Evolutionary conservation across 2,888 invertebrate genomes (phyloP), one percentile per base, ranked within the genome.

Genomic region (Trichopoda pennipes): DNA sequence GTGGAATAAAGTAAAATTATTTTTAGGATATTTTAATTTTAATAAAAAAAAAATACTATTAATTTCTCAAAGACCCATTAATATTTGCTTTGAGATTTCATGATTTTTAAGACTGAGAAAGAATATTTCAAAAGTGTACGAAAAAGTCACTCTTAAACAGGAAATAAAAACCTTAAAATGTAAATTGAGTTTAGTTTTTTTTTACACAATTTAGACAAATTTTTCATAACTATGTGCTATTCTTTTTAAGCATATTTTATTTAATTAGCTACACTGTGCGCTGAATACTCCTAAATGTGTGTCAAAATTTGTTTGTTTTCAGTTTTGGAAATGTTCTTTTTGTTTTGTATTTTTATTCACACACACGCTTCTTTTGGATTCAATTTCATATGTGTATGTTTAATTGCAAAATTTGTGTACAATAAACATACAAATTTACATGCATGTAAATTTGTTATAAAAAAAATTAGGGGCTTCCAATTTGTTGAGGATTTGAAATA

Each of bases 331-430:
- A 12, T 44, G 32, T 38, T 68, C 9, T 61, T 69, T 61, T 76
- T 58, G 32, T 74, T 64, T 23, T 63, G 23, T 21, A 38, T 49
- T 35, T 47, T 19, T 42, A 58, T 32, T 68, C 60, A 66, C 32
- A 44, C 12, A 64, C 53, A 42, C 49, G 35, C 17, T n/a, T n/a
- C 32, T 56, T 68, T 53, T 47, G 35, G 69, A 69, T 69, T 63
- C 68, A 64, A 73, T 77, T 68, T 63, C 77, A 73, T 58, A 35
- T 73, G 38, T 64, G 44, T 70, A 21, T 35, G 19, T 58, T 49
- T 55, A 61, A 60, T 66, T 77, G 64, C n/a, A 60, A 75, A n/a
- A 74, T 56, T 66, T 66, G 70, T 70, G 64, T 70, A 51, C 44
- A 49, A 6, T 17, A 55, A 61, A 58, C n/a, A 68, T 19, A 78